These are phyloP conservation scores for Latrodectus hesperus DNA, from an alignment of 2,888 invertebrate species.

Conservation along the genomic window DNA sequence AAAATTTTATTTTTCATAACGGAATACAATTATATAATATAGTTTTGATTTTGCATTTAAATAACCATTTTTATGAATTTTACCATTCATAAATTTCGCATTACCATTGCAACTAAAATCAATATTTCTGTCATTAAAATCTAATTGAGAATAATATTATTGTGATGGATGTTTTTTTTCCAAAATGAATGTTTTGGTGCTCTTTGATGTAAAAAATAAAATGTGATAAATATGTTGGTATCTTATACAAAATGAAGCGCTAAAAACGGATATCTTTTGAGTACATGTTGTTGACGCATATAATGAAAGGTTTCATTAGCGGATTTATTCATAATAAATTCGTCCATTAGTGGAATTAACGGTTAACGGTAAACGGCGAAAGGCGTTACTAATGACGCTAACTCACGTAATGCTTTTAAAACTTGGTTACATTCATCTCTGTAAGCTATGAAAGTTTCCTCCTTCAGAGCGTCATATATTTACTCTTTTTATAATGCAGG, in stretches of 20 bases:
- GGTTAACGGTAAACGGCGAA: slow-evolving; percentile 44
- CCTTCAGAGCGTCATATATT: background rate
- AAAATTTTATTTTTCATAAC: too few species aligned
- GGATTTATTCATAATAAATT: slow-evolving; percentile 59
- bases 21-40: too few species aligned
- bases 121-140: too few species aligned
- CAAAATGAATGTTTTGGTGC: too few species aligned
- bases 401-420: slow-evolving; percentile 47
- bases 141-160: too few species aligned
- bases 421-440: slow-evolving; percentile 27
- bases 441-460: slow-evolving; percentile 1
- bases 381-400: slow-evolving; percentile 55
- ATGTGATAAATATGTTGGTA: background rate
- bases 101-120: too few species aligned
- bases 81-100: too few species aligned
- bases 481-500: background rate
- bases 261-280: slow-evolving; percentile 35
- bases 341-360: slow-evolving; percentile 61
- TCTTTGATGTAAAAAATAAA: too few species aligned
- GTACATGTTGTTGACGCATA: slow-evolving; percentile 57
- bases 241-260: too few species aligned
- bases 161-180: too few species aligned
- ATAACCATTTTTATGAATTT: too few species aligned
- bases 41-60: too few species aligned
- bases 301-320: slow-evolving; percentile 66